phyloP scores from a whole-genome alignment of 2,888 invertebrate species.

The Drosophila barbarae region DNA sequence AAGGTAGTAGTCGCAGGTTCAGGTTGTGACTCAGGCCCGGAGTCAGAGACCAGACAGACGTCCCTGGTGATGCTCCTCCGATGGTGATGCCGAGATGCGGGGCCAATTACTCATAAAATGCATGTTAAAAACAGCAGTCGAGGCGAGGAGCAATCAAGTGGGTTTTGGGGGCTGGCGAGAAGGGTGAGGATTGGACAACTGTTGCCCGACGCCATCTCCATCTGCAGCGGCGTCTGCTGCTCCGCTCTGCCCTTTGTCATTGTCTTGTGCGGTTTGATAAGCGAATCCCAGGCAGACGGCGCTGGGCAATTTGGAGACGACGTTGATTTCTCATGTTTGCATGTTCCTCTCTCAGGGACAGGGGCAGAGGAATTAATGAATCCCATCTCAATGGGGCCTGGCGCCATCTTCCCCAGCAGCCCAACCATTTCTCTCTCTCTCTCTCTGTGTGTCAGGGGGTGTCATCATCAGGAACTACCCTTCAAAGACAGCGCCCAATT shows the following conservation, averaged over 20 bases:
- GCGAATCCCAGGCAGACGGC: conserved; percentile 47
- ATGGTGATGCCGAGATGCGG: conserved; percentile 61
- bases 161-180: neutral
- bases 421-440: neutral
- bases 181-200: conserved; percentile 60
- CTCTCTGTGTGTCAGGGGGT: conserved; percentile 1
- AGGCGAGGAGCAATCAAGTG: conserved; percentile 27
- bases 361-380: conserved; percentile 35
- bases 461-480: conserved; percentile 21
- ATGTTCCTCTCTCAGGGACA: conserved; percentile 43
- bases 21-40: conserved; percentile 58
- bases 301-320: conserved; percentile 63
- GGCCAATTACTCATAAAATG: conserved; percentile 74
- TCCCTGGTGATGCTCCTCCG: conserved; percentile 21
- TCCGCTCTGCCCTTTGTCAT: conserved; percentile 73
- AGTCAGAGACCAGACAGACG: conserved; percentile 28
- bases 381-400: conserved; percentile 38
- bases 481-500: conserved; percentile 67
- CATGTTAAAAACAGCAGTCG: conserved; percentile 66
- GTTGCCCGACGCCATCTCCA: conserved; percentile 67
- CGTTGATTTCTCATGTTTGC: conserved; percentile 68
- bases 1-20: conserved; percentile 47
- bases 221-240: conserved; percentile 30
- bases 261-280: conserved; percentile 74
- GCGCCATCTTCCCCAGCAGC: conserved; percentile 31